Evolutionary conservation across 2,113 vertebrate species (phyloP).

Genomic region (Stegastes partitus): DNA sequence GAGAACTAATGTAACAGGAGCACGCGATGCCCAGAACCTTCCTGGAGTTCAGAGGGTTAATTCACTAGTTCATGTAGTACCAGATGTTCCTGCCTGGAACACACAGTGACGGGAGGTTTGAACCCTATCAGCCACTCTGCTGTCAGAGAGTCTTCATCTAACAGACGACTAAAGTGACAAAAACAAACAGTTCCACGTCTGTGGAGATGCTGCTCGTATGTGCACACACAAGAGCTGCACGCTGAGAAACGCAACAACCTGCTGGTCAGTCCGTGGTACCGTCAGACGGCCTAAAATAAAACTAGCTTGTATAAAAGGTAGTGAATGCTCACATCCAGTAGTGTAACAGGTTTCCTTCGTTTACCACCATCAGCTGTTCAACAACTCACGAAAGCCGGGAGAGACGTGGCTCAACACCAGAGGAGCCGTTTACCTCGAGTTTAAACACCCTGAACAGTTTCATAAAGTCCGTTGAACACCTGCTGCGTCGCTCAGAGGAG

Average conservation of each 20-base stretch:
- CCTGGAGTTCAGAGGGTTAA: no score
- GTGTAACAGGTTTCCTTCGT: conserved; percentile 26
- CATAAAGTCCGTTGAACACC: conserved; percentile 15
- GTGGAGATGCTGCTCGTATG: no score
- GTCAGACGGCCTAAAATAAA: conserved; percentile 19
- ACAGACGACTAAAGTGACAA: not conserved
- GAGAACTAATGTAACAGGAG: no score
- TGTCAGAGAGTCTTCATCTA: not conserved
- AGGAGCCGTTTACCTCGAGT: not conserved
- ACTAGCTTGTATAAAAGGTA: conserved; percentile 27
- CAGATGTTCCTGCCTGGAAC: no score
- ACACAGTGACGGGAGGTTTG: no score
- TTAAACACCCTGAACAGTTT: conserved; percentile 5
- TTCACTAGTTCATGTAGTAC: no score
- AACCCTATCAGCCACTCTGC: no score
- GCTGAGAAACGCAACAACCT: conserved; percentile 13
- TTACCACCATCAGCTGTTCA: not conserved
- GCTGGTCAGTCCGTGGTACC: not conserved
- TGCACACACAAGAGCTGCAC: not conserved
- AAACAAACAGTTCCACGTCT: not conserved
- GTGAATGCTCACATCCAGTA: conserved; percentile 38
- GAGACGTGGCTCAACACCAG: not conserved
- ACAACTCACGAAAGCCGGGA: not conserved
- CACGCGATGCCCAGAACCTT: no score
- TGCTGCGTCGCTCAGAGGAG: conserved; percentile 66